A percentile compares a stretch with the other conserved stretches of the same genome.
phyloP scores from a whole-genome alignment of 2,113 vertebrate species.

The Lampris megalopsis region DNA sequence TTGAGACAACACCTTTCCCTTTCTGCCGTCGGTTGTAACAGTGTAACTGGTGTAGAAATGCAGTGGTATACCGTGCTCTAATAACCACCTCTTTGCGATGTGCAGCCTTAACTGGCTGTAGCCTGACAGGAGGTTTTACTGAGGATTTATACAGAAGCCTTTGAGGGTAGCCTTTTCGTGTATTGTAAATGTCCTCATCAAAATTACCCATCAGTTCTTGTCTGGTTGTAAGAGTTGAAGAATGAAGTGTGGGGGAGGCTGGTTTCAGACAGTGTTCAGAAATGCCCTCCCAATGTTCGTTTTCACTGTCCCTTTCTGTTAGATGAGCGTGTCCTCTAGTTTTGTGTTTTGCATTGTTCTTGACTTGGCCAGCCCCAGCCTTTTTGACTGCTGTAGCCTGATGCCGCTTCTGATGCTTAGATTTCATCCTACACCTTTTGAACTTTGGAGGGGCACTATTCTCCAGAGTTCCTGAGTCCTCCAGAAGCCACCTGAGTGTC shows the following conservation, averaged over 20 bases:
- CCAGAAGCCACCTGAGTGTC: slow-evolving; percentile 80
- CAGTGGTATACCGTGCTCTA: slow-evolving; percentile 47
- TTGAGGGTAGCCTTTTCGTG: slow-evolving; percentile 54
- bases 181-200: slow-evolving; percentile 59
- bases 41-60: slow-evolving; percentile 74
- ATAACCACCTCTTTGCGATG: slow-evolving; percentile 71
- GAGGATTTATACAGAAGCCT: slow-evolving; percentile 66
- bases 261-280: slow-evolving; percentile 9
- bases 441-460: slow-evolving; percentile 49
- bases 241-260: slow-evolving; percentile 60
- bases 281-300: slow-evolving; percentile 38
- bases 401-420: slow-evolving; percentile 32
- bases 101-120: slow-evolving; percentile 30
- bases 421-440: slow-evolving; percentile 65
- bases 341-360: slow-evolving; percentile 60
- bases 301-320: slow-evolving; percentile 19
- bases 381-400: slow-evolving; percentile 27
- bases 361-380: slow-evolving; percentile 28
- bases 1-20: slow-evolving; percentile 53
- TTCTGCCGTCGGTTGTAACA: slow-evolving; percentile 71
- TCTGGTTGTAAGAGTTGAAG: slow-evolving; percentile 81
- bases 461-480: slow-evolving; percentile 74
- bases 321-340: slow-evolving; percentile 19
- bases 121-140: slow-evolving; percentile 40
- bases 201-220: slow-evolving; percentile 78